These are phyloP conservation scores for Stegophylla sp. DNA, from an alignment of 2,888 invertebrate species.

Conservation along the genomic window DNA sequence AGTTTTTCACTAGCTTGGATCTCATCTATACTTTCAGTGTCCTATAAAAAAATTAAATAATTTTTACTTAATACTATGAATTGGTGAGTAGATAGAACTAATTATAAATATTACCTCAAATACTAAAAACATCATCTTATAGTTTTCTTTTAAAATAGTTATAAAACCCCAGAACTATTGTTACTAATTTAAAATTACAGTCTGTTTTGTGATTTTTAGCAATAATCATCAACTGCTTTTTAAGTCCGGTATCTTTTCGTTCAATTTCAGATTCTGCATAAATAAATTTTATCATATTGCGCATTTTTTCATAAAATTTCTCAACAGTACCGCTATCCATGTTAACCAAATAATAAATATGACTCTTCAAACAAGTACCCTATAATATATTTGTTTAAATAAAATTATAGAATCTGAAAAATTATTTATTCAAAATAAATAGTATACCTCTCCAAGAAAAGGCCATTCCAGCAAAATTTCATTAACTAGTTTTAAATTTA, in stretches of 20 bases:
- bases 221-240: background rate
- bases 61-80: too few species aligned
- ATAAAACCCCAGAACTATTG: background rate
- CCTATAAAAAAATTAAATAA: background rate
- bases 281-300: background rate
- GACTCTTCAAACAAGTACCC: background rate
- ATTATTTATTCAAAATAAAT: background rate
- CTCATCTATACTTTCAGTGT: background rate
- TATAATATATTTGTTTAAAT: background rate
- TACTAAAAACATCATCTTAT: background rate
- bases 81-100: background rate
- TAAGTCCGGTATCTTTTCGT: background rate
- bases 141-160: background rate
- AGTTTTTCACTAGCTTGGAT: background rate
- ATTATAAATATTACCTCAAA: conserved; percentile 1
- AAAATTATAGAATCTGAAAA: background rate
- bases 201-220: background rate
- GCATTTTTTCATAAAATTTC: background rate
- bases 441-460: background rate
- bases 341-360: background rate
- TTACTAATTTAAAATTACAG: background rate
- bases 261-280: background rate
- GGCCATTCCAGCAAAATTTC: background rate
- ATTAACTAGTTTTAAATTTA: background rate
- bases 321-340: too few species aligned